phyloP scores from a whole-genome alignment of 92 coral and sea anemone species.

The Actinernus sp. region DNA sequence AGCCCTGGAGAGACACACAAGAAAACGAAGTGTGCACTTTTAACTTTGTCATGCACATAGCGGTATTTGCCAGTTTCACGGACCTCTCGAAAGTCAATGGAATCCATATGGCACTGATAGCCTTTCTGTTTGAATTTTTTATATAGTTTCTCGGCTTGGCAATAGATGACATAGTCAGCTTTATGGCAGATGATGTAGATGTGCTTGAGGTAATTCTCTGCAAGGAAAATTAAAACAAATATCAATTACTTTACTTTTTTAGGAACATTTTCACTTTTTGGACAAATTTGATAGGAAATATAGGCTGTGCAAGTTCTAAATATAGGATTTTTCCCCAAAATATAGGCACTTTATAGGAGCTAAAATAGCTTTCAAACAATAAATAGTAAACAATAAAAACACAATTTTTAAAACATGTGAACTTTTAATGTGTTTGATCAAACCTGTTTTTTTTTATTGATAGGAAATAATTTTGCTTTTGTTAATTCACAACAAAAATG shows the following conservation, averaged over 20 bases:
- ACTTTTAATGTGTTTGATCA: too few relatives aligned
- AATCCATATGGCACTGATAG: constrained; percentile 30
- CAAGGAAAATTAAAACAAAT: not conserved
- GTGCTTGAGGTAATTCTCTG: constrained; percentile 9
- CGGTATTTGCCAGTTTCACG: constrained; percentile 14
- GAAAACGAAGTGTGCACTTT: constrained; percentile 62
- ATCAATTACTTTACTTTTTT: not conserved
- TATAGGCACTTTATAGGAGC: too few relatives aligned
- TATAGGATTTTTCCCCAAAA: too few relatives aligned
- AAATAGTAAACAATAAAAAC: too few relatives aligned
- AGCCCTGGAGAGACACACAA: constrained; percentile 73
- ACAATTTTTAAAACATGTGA: too few relatives aligned
- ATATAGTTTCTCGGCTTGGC: constrained; percentile 5
- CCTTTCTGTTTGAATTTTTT: constrained; percentile 12
- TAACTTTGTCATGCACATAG: constrained; percentile 55
- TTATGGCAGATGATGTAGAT: constrained; percentile 32
- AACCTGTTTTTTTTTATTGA: too few relatives aligned
- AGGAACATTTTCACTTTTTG: not conserved
- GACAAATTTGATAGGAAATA: too few relatives aligned
- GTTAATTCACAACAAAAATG: too few relatives aligned
- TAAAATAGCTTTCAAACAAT: too few relatives aligned
- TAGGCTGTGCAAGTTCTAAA: too few relatives aligned
- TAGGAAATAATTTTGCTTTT: too few relatives aligned
- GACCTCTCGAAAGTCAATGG: not conserved
- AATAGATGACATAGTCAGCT: constrained; percentile 6